Evolutionary conservation across 1,140 invertebrate species (phyloP).

Genomic region (Drosophila kanapiae): DNA sequence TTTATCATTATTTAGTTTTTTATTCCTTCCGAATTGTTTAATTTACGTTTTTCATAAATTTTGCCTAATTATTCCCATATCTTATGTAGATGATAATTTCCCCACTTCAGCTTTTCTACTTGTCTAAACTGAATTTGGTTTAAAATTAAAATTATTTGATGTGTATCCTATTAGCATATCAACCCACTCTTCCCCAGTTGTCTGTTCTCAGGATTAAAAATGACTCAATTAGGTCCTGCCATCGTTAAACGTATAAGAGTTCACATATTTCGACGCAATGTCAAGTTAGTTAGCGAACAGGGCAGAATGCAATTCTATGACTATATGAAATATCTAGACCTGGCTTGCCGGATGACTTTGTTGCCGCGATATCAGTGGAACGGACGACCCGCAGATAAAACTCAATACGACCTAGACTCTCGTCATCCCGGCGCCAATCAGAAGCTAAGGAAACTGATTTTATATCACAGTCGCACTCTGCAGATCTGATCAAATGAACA

Average conservation of each 20-base stretch:
- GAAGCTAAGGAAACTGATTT: slow-evolving; percentile 45
- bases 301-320: slow-evolving; percentile 33
- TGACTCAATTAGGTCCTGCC: not conserved
- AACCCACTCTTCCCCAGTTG: not conserved
- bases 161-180: not conserved
- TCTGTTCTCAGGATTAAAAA: slow-evolving; percentile 7
- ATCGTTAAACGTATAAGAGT: slow-evolving; percentile 2
- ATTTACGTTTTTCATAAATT: no score
- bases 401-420: slow-evolving; percentile 29
- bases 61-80: no score
- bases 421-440: slow-evolving; percentile 26
- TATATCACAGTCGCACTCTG: slow-evolving; percentile 53
- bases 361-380: slow-evolving; percentile 35
- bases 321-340: slow-evolving; percentile 48
- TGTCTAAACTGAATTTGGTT: no score
- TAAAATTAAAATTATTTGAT: not conserved
- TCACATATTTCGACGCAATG: not conserved
- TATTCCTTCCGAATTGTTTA: no score
- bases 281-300: not conserved
- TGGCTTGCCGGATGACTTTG: slow-evolving; percentile 27
- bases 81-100: no score
- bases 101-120: no score
- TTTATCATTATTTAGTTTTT: no score
- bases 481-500: slow-evolving; percentile 49
- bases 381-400: not conserved